Conservation (phyloP, 2,888 invertebrate species). For the Vesta saturnalis region DNA sequence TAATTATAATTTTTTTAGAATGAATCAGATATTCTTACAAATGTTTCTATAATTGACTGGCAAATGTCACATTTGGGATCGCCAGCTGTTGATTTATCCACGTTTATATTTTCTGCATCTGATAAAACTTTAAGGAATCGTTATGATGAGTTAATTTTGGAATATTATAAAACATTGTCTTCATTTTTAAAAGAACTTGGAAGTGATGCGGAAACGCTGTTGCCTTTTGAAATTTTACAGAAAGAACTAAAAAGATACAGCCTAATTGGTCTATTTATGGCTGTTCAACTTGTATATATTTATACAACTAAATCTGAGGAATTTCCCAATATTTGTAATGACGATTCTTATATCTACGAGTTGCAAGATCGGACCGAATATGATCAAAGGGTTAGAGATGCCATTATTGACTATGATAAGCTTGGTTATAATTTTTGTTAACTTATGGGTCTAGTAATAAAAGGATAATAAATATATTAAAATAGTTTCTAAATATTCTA, state of each 20-base stretch:
- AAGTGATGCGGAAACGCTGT: slow-evolving; percentile 47
- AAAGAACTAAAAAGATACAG: slow-evolving; percentile 49
- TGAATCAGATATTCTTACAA: slow-evolving; percentile 41
- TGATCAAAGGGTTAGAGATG: too few relatives aligned
- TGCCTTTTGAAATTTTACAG: slow-evolving; percentile 49
- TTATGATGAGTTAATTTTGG: slow-evolving; percentile 45
- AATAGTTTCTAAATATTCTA: too few relatives aligned
- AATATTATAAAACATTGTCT: slow-evolving; percentile 48
- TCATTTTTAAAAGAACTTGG: slow-evolving; percentile 44
- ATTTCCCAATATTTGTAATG: background rate
- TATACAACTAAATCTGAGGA: background rate
- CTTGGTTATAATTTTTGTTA: too few relatives aligned
- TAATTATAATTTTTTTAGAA: slow-evolving; percentile 25
- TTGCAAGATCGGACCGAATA: too few relatives aligned
- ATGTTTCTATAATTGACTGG: slow-evolving; percentile 48
- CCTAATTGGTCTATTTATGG: slow-evolving; percentile 47
- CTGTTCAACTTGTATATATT: slow-evolving; percentile 37
- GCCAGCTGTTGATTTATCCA: slow-evolving; percentile 51
- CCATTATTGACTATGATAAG: too few relatives aligned
- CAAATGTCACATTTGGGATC: slow-evolving; percentile 46
- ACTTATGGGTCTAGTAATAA: too few relatives aligned
- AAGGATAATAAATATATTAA: too few relatives aligned
- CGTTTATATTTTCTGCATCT: slow-evolving; percentile 51
- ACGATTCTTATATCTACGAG: too few relatives aligned
- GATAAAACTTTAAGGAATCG: slow-evolving; percentile 42